Base-by-base conservation (phyloP, 2,888 invertebrate genomes). In the Blera fallax region DNA sequence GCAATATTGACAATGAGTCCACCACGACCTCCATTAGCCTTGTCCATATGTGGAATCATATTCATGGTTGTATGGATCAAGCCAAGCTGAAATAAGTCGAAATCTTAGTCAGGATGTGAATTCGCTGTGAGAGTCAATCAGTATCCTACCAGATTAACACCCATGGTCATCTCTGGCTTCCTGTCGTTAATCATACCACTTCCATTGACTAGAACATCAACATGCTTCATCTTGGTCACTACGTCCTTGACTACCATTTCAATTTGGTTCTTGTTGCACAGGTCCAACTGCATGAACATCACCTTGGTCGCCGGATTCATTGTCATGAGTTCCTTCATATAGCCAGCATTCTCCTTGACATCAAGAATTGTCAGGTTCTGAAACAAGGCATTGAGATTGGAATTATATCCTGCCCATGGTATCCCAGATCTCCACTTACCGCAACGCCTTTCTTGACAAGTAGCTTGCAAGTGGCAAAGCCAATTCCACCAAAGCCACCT, bases 121-220 rank as follows among this genome's bases (percentile, higher is more conserved):
- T 10, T 21, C 0, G 8, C 7, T 10, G 34, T 11, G 24, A 29
- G 29, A 27, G n/a, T 1, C 5, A 1, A 29, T n/a, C 7, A n/a
- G 1, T 8, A 2, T 32, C 73, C 67, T 93, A 94, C 94, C 87
- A 95, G 94, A 40, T 92, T 89, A 14, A 89, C 85, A 62, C 80
- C 87, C 40, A 89, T 88, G 8, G 88, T 88, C 18, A 80, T 67
- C 60, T 88, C 87, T 1, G 87, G 78, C 16, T 88, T 82, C 18
- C 87, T 77, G 48, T 89, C 89, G 56, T 87, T 84, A 72, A 88
- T 83, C 27, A 88, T 85, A 60, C 88, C 89, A 67, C 89, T 88
- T 5, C 88, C 88, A 74, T 89, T 88, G 56, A 89, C 87, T 48
- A 89, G 83, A 62, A 89, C 72, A 74, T 89, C 88, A 45, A 89